Percentiles rank a stretch among this genome's conserved stretches.
phyloP scores from a whole-genome alignment of 2,113 vertebrate species.

The Sphaerodactylus townsendi region DNA sequence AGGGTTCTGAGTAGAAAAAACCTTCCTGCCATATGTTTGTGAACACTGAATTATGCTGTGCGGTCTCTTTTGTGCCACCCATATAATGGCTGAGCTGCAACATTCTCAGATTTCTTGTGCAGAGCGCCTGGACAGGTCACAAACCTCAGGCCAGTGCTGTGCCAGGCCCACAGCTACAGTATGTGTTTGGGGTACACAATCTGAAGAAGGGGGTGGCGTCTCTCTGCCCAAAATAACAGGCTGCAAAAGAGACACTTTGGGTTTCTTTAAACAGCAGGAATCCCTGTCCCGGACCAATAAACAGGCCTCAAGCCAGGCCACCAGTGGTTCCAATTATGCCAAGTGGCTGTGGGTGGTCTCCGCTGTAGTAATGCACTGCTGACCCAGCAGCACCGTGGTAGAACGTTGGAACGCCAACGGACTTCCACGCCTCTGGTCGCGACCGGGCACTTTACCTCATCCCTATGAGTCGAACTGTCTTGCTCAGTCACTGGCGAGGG shows the following conservation, averaged over 20 bases:
- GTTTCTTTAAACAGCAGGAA: neutral
- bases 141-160: neutral
- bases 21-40: neutral
- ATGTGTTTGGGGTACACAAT: neutral
- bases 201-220: neutral
- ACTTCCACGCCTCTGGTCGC: too few relatives aligned
- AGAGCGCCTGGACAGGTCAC: neutral
- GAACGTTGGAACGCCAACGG: too few relatives aligned
- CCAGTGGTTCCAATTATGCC: neutral
- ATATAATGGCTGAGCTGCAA: neutral
- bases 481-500: too few relatives aligned
- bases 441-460: too few relatives aligned
- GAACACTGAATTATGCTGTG: neutral
- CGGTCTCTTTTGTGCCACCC: neutral
- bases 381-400: too few relatives aligned
- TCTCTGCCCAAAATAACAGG: neutral
- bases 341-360: neutral
- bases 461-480: too few relatives aligned
- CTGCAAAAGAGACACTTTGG: neutral
- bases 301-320: neutral
- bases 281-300: neutral
- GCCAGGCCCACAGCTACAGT: neutral
- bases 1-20: too few relatives aligned
- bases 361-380: too few relatives aligned
- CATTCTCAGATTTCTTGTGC: neutral